Evolutionary conservation across 2,113 vertebrate species (phyloP).

Genomic region (Sprattus sprattus): DNA sequence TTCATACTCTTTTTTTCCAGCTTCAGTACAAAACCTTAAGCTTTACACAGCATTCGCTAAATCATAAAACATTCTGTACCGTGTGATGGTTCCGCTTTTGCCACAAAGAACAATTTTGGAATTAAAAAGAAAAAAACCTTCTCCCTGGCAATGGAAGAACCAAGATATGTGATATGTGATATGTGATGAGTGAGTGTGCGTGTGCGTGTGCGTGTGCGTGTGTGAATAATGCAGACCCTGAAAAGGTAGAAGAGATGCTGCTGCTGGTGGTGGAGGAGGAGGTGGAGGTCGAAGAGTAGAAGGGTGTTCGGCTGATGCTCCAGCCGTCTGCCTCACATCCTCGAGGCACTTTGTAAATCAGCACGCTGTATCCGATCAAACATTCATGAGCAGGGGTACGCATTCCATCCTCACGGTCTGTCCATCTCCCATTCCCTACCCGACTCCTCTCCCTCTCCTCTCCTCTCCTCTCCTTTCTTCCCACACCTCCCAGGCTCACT

Average conservation of each 20-base stretch:
- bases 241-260: not conserved
- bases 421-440: not conserved
- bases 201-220: not conserved
- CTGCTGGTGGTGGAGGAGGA: not conserved
- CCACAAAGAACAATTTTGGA: not conserved
- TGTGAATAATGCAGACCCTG: conserved; percentile 4
- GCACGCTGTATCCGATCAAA: not conserved
- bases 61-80: not conserved
- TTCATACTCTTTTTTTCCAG: not conserved
- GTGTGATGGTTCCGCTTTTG: not conserved
- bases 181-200: not conserved
- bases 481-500: not conserved
- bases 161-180: not conserved
- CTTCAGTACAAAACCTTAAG: not conserved
- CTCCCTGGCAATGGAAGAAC: not conserved
- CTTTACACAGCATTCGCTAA: not conserved
- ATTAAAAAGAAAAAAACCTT: not conserved
- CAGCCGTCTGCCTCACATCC: not conserved
- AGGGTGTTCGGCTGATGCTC: not conserved
- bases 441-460: not conserved
- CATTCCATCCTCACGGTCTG: not conserved
- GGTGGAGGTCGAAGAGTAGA: not conserved
- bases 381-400: not conserved
- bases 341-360: not conserved
- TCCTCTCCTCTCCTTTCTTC: not conserved